phyloP scores from a whole-genome alignment of 2,797 vertebrate species.

The Mareca strepera region DNA sequence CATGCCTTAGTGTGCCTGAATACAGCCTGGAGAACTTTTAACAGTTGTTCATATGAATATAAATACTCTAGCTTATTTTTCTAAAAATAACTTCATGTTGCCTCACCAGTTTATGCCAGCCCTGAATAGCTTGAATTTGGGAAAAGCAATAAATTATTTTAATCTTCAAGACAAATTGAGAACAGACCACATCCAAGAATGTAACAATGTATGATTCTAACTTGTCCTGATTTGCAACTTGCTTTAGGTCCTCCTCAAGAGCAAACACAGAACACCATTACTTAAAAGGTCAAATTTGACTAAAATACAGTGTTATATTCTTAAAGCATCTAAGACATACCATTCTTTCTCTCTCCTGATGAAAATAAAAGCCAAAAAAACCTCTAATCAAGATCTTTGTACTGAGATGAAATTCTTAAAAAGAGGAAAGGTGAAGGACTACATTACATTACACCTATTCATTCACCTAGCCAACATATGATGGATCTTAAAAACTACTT shows the following conservation, averaged over 20 bases:
- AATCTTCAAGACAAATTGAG: conserved; percentile 5
- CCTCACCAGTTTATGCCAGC: background rate
- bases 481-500: conserved; percentile 12
- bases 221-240: background rate
- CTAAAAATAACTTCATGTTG: background rate
- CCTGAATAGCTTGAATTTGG: background rate
- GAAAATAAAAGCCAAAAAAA: background rate
- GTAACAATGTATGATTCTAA: background rate
- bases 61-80: background rate
- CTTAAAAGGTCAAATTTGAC: background rate
- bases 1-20: background rate
- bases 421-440: background rate
- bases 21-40: background rate
- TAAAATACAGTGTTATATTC: background rate
- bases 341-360: conserved; percentile 1
- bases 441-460: background rate
- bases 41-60: conserved; percentile 2
- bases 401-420: background rate
- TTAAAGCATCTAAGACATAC: background rate
- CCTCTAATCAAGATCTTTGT: background rate
- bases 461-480: background rate
- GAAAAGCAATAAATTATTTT: conserved; percentile 11
- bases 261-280: conserved; percentile 28
- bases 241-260: conserved; percentile 35
- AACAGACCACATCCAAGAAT: conserved; percentile 18